These are phyloP conservation scores for Burhinus bistriatus DNA, from an alignment of 2,113 vertebrate species.

Conservation along the genomic window DNA sequence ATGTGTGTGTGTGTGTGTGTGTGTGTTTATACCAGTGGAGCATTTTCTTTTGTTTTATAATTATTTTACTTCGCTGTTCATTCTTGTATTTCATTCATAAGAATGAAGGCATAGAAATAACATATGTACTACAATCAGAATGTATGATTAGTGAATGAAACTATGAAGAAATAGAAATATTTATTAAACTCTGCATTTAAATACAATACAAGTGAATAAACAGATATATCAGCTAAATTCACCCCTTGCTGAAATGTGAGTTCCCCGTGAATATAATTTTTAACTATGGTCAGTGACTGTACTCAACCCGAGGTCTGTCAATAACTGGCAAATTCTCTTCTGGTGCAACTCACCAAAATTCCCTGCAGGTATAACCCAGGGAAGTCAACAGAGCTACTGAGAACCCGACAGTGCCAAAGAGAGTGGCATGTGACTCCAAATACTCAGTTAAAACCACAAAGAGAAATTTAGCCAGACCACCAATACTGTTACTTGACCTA, in stretches of 20 bases:
- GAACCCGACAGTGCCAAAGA: neutral
- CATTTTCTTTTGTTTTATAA: neutral
- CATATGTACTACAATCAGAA: neutral
- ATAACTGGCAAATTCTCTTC: neutral
- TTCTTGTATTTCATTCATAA: neutral
- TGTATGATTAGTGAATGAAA: neutral
- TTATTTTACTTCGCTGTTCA: neutral
- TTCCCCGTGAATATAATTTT: neutral
- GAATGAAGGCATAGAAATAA: rapidly evolving
- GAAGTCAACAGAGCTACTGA: neutral
- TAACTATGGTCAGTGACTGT: neutral
- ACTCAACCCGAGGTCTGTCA: neutral
- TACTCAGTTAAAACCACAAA: neutral
- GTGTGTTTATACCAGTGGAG: neutral
- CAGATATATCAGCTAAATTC: neutral
- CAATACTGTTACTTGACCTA: too few relatives aligned
- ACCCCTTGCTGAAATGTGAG: neutral
- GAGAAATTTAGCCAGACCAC: neutral
- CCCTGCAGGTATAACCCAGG: neutral
- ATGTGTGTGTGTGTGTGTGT: neutral
- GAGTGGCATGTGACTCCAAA: neutral
- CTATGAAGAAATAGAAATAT: neutral
- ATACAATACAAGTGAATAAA: neutral
- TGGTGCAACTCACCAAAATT: neutral
- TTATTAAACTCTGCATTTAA: neutral